Percentiles rank a stretch among this genome's conserved stretches.
Conservation (phyloP, 1,140 invertebrate species). For the Gyrodactylus salaris region DNA sequence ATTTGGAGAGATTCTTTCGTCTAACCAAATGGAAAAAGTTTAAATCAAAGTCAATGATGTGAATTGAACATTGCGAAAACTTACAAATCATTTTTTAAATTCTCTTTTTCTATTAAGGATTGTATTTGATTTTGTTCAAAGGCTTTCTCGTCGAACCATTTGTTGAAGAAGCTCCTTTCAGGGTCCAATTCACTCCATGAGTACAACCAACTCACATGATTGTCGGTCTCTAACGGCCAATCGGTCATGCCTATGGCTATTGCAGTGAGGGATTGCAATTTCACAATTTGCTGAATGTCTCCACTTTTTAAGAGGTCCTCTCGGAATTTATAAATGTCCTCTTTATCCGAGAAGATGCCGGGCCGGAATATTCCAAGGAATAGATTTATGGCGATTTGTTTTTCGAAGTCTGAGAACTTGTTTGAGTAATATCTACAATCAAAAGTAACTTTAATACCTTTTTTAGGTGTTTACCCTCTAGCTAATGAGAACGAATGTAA, state of each 20-base stretch:
- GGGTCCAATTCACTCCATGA: not conserved
- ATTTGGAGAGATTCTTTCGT: no score
- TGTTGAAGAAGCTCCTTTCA: not conserved
- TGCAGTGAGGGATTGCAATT: not conserved
- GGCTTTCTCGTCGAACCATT: not conserved
- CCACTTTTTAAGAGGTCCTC: not conserved
- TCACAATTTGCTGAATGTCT: not conserved
- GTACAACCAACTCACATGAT: not conserved
- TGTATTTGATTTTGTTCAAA: no score
- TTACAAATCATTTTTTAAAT: no score
- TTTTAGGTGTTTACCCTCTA: not conserved
- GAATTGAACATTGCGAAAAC: no score
- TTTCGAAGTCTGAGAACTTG: conserved; percentile 4
- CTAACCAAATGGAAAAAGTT: no score
- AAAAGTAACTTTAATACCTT: not conserved
- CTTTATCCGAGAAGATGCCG: not conserved
- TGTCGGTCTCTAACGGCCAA: not conserved
- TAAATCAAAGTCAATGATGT: no score
- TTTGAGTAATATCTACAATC: conserved; percentile 1
- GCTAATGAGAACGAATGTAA: not conserved
- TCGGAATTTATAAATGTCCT: not conserved
- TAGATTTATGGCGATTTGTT: conserved; percentile 3
- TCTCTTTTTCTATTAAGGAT: no score
- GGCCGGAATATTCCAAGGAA: conserved; percentile 4
- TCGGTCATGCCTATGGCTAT: not conserved